phyloP scores from a whole-genome alignment of 1,140 invertebrate species.

The Drosophila pandora region DNA sequence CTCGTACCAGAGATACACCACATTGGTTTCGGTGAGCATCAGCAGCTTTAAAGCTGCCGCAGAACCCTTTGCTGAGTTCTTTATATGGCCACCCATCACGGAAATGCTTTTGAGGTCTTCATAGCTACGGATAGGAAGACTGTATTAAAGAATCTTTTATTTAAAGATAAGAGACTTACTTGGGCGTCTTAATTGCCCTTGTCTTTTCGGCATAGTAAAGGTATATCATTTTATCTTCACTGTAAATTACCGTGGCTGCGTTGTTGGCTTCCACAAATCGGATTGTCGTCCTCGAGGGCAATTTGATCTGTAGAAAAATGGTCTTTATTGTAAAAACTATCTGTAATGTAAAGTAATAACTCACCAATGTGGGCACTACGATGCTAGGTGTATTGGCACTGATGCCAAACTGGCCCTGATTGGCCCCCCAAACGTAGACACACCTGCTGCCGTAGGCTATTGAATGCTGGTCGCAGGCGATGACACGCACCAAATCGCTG shows the following conservation, averaged over 20 bases:
- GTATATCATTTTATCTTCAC: slow-evolving; percentile 59
- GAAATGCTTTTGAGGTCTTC: slow-evolving; percentile 76
- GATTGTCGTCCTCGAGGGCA: slow-evolving; percentile 58
- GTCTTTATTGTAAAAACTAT: background rate
- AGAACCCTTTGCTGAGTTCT: slow-evolving; percentile 66
- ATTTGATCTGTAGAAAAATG: slow-evolving; percentile 47
- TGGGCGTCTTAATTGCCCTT: slow-evolving; percentile 71
- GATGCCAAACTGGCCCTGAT: slow-evolving; percentile 89
- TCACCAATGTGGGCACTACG: slow-evolving; percentile 77
- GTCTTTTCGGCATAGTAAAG: slow-evolving; percentile 75
- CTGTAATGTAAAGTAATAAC: slow-evolving; percentile 1
- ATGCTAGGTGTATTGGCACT: slow-evolving; percentile 50
- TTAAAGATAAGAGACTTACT: slow-evolving; percentile 39
- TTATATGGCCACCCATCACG: slow-evolving; percentile 65
- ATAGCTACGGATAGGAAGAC: slow-evolving; percentile 43
- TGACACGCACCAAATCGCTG: slow-evolving; percentile 53
- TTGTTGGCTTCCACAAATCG: slow-evolving; percentile 78
- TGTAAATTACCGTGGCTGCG: slow-evolving; percentile 73
- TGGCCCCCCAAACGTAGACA: slow-evolving; percentile 87
- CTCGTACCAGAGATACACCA: slow-evolving; percentile 81
- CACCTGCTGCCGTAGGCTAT: slow-evolving; percentile 86
- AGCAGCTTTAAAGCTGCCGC: slow-evolving; percentile 73
- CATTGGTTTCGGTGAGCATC: slow-evolving; percentile 76
- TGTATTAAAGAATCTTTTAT: background rate
- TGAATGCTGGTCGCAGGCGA: slow-evolving; percentile 87